phyloP scores from a whole-genome alignment of 2,797 vertebrate species.

The Danionella dracula region DNA sequence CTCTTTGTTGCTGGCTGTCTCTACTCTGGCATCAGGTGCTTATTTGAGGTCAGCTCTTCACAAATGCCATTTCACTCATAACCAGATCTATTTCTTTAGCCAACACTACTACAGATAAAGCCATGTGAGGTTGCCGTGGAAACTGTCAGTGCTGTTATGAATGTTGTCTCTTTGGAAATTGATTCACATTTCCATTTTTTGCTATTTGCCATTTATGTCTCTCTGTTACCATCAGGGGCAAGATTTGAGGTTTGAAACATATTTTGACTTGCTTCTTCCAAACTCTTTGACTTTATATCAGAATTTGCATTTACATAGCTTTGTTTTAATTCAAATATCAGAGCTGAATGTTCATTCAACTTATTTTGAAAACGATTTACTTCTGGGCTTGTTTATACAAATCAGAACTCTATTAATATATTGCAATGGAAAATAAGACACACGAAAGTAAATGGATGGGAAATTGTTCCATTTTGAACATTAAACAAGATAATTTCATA shows the following conservation, averaged over 20 bases:
- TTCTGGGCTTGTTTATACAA: no score
- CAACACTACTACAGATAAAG: constrained; percentile 33
- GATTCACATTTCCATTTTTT: constrained; percentile 39
- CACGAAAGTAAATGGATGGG: no score
- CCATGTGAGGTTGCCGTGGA: constrained; percentile 54
- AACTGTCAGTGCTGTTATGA: constrained; percentile 50
- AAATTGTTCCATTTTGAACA: no score
- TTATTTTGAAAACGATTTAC: no score
- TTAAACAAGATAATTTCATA: no score
- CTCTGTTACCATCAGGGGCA: constrained; percentile 6
- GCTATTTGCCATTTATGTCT: constrained; percentile 19
- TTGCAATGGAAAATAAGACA: no score
- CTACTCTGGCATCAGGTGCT: constrained; percentile 13
- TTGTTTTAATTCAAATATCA: no score
- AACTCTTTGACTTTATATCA: constrained; percentile 6
- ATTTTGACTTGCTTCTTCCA: background rate
- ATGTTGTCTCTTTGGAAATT: constrained; percentile 41
- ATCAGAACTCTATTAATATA: no score
- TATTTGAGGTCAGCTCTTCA: constrained; percentile 29
- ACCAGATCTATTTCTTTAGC: constrained; percentile 46
- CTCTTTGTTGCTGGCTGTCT: background rate
- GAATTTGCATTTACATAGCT: background rate
- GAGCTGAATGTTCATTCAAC: no score
- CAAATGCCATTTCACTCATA: constrained; percentile 38
- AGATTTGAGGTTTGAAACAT: constrained; percentile 9